Conservation (phyloP, 2,888 invertebrate genomes). For the Cheilosia variabilis region DNA sequence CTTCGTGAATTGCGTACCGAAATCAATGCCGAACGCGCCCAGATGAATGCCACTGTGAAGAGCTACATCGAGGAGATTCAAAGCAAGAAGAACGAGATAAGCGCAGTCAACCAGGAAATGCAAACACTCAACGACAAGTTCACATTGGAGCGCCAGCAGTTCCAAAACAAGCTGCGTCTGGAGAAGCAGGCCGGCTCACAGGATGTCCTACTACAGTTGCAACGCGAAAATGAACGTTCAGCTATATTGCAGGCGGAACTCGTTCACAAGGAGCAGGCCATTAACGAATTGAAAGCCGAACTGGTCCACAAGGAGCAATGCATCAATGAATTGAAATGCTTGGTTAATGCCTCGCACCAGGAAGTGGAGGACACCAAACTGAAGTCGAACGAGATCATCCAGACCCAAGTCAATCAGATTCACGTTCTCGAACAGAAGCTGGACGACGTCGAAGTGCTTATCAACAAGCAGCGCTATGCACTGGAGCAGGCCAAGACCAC, state of each 20-base stretch:
- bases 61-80: conserved; percentile 81
- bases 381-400: conserved; percentile 80
- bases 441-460: conserved; percentile 81
- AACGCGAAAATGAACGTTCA: conserved; percentile 77
- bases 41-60: conserved; percentile 80
- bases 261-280: conserved; percentile 72
- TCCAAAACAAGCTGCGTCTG: conserved; percentile 81
- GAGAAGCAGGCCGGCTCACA: conserved; percentile 82
- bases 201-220: conserved; percentile 81
- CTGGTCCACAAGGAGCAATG: conserved; percentile 81
- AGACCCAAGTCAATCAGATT: conserved; percentile 80
- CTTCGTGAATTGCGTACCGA: conserved; percentile 89
- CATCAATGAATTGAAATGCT: conserved; percentile 80
- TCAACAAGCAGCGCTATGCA: conserved; percentile 81
- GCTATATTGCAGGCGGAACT: conserved; percentile 80
- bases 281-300: conserved; percentile 76
- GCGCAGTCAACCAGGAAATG: conserved; percentile 80
- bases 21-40: conserved; percentile 82
- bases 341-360: conserved; percentile 80
- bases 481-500: conserved; percentile 80
- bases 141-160: conserved; percentile 81
- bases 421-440: conserved; percentile 81
- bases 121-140: conserved; percentile 81
- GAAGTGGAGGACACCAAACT: conserved; percentile 80
- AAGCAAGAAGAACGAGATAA: conserved; percentile 80